Evolutionary conservation across 2,888 invertebrate genomes (phyloP).

Genomic region (Apocheima hispidaria): DNA sequence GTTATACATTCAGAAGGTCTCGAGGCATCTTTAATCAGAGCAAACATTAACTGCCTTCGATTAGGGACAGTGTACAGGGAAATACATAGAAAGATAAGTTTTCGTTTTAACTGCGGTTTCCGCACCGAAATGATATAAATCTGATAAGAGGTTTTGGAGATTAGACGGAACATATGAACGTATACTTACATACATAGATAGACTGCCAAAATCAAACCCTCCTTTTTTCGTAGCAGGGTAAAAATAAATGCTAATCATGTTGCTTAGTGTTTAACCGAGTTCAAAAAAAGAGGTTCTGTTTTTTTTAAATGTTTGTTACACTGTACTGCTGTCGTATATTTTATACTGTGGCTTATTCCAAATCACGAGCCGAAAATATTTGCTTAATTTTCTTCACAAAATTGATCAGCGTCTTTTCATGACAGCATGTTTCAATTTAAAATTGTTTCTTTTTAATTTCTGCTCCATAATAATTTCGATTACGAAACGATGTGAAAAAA

Average conservation of each 20-base stretch:
- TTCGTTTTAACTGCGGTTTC: not conserved
- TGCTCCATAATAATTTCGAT: not conserved
- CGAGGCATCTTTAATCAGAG: constrained; percentile 55
- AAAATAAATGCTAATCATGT: too few relatives aligned
- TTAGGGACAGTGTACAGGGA: constrained; percentile 29
- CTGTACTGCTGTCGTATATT: not conserved
- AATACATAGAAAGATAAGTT: constrained; percentile 32
- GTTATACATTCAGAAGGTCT: constrained; percentile 55
- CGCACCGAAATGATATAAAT: not conserved
- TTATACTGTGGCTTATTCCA: constrained; percentile 38
- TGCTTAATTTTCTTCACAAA: constrained; percentile 59
- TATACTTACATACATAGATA: too few relatives aligned
- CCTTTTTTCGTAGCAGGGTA: too few relatives aligned
- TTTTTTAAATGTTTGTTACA: not conserved
- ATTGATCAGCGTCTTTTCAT: constrained; percentile 51
- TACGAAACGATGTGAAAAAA: not conserved
- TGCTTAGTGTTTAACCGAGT: too few relatives aligned
- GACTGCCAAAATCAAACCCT: too few relatives aligned
- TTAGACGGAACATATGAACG: too few relatives aligned
- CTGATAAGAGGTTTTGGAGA: too few relatives aligned
- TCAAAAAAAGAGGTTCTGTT: not conserved
- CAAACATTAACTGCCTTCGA: constrained; percentile 54
- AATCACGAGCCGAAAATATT: constrained; percentile 56
- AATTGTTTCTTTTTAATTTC: constrained; percentile 3
- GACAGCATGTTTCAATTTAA: constrained; percentile 24